Percentiles rank a stretch among this genome's conserved stretches.
phyloP scores from a whole-genome alignment of 35 echinoderm and acorn worm genomes.

The Chiridota heheva region DNA sequence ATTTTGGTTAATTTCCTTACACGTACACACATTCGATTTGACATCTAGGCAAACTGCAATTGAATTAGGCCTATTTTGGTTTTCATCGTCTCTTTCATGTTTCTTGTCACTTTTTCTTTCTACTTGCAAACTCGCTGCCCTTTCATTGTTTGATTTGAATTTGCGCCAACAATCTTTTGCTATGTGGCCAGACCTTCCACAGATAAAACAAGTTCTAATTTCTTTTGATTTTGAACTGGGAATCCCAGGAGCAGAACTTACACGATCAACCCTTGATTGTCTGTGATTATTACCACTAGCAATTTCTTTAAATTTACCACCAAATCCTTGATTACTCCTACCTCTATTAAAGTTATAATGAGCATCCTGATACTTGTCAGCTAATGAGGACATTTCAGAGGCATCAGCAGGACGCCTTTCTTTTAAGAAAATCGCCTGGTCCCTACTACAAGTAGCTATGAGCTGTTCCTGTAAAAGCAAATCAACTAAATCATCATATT shows the following conservation, averaged over 20 bases:
- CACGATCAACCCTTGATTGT: not conserved
- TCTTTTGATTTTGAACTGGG: not conserved
- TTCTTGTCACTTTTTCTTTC: not conserved
- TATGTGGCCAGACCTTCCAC: conserved; percentile 20
- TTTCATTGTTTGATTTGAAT: not conserved
- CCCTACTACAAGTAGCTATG: conserved; percentile 16
- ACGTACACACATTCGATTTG: conserved; percentile 9
- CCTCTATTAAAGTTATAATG: conserved; percentile 10
- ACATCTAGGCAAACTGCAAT: not conserved
- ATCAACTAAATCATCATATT: conserved; percentile 49
- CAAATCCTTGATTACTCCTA: not conserved
- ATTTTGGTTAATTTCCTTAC: not conserved
- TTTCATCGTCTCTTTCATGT: not conserved
- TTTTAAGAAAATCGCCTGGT: conserved; percentile 41
- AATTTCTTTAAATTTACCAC: not conserved
- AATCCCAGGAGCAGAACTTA: not conserved
- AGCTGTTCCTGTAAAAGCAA: conserved; percentile 36
- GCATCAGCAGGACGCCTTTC: conserved; percentile 15
- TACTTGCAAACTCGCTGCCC: conserved; percentile 20
- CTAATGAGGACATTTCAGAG: conserved; percentile 2
- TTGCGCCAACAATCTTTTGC: conserved; percentile 13
- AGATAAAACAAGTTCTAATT: conserved; percentile 17
- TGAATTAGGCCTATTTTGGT: not conserved
- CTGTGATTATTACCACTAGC: not conserved
- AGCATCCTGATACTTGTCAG: conserved; percentile 47